Base-by-base conservation (phyloP, 2,888 invertebrate species). In the Troglohyphantes excavatus region DNA sequence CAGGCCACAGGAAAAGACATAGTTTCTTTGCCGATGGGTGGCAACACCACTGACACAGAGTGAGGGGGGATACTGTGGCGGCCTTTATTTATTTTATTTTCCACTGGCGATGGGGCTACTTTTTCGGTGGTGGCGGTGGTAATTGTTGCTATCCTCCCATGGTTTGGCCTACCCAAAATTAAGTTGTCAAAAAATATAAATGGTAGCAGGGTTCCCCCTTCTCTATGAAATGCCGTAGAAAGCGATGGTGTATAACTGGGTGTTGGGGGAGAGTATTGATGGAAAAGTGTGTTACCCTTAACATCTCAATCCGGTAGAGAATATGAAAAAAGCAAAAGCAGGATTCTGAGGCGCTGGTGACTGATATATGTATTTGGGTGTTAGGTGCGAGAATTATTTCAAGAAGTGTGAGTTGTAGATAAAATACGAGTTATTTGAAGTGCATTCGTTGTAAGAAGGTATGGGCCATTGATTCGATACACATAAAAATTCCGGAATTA, bases 171-270 rank as follows among this genome's bases (percentile, higher is more conserved):
- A 67, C 43, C 87, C 46, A 88, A 90, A 90, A 90, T 90, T 90
- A 90, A 83, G 88, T 90, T 88, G 90, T 90, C 90, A 90, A 83
- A 82, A n/a, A 78, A 90, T 88, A 86, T 87, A 88, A 90, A 90
- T 90, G 87, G 87, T 81, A 33, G 61, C 43, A 9, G 39, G 65
- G 63, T 11, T 46, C 59, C 68, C 76, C 65, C 43, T 17, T 53
- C 5, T 65, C 67, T 59, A 81, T 53, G 81, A 39, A 39, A 53
- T 53, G 53, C n/a, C 68, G 72, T 70, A 43, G 63, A 78, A 65
- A 39, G 78, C 39, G 39, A 78, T 78, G 78, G 27, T 53, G 39
- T 76, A 65, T 78, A 65, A 19, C 39, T 23, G 63, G 63, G 33
- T 29, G 75, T 27, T 59, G 21, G 65, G 78, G 65, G 53, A 46